Conservation (phyloP, 1,140 invertebrate genomes). For the Megathymus violae region DNA sequence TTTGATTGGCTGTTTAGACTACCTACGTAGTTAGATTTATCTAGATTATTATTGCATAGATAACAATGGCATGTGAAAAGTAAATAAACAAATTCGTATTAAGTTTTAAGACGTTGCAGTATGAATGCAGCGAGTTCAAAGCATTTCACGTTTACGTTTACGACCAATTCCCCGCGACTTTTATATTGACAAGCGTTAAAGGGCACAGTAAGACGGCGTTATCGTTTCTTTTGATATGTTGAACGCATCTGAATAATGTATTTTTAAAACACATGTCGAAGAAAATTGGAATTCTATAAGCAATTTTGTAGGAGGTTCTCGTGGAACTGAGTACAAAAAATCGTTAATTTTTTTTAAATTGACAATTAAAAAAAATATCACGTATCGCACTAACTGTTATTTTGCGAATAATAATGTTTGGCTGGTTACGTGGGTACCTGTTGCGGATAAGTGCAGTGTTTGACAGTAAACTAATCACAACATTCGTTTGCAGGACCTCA, state of each 20-base stretch:
- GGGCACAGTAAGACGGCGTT: slow-evolving; percentile 44
- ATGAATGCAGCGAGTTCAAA: slow-evolving; percentile 20
- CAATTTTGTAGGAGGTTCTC: slow-evolving; percentile 7
- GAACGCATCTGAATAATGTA: slow-evolving; percentile 30
- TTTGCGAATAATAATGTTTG: no score
- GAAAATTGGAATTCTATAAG: slow-evolving; percentile 31
- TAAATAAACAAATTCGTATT: slow-evolving; percentile 8
- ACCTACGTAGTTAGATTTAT: no score
- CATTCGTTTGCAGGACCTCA: slow-evolving; percentile 69
- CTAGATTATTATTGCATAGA: no score
- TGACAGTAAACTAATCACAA: no score
- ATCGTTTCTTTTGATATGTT: slow-evolving; percentile 39
- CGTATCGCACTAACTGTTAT: no score
- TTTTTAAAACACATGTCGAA: slow-evolving; percentile 31
- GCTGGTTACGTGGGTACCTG: no score
- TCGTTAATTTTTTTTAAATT: no score
- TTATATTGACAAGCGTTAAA: slow-evolving; percentile 45
- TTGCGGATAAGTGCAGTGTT: no score
- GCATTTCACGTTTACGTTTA: slow-evolving; percentile 46
- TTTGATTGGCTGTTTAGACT: no score
- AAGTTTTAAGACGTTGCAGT: slow-evolving; percentile 8
- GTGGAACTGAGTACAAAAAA: no score
- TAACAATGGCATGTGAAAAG: background rate
- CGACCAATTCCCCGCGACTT: slow-evolving; percentile 44
- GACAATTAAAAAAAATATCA: no score